A percentile compares a stretch with the other conserved stretches of the same genome.
Evolutionary conservation across 2,888 invertebrate genomes (phyloP).

Genomic region (Sialis lutaria): DNA sequence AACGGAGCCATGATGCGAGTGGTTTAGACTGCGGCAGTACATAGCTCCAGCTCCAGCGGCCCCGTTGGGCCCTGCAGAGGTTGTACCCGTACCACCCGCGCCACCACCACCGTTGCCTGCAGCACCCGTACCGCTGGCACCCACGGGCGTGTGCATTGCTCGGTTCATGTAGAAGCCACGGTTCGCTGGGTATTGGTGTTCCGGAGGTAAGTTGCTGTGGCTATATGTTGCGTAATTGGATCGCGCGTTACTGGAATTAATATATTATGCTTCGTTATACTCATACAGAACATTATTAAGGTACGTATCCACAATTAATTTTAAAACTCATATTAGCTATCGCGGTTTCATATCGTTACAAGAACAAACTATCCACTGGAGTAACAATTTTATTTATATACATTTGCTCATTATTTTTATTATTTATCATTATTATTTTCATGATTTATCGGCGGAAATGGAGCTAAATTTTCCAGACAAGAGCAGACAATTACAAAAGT

Average conservation of each 20-base stretch:
- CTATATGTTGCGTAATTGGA: constrained; percentile 3
- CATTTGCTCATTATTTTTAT: too few relatives aligned
- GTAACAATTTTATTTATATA: too few relatives aligned
- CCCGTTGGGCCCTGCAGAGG: not conserved
- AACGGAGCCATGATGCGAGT: constrained; percentile 21
- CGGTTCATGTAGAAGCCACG: constrained; percentile 3
- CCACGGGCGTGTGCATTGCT: not conserved
- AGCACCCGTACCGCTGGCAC: not conserved
- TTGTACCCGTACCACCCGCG: not conserved
- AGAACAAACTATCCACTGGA: too few relatives aligned
- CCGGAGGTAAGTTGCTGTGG: not conserved
- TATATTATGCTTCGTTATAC: too few relatives aligned
- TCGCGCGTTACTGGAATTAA: not conserved
- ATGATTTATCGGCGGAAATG: too few relatives aligned
- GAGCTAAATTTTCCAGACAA: too few relatives aligned
- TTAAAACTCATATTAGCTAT: too few relatives aligned
- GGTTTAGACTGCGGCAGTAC: constrained; percentile 1
- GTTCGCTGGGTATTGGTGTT: constrained; percentile 3
- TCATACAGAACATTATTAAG: too few relatives aligned
- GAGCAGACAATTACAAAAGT: too few relatives aligned
- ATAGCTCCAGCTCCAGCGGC: not conserved
- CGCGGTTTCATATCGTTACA: too few relatives aligned
- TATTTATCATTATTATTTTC: too few relatives aligned
- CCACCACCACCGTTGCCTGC: not conserved
- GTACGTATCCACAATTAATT: too few relatives aligned